These are phyloP conservation scores for Augochlorella aurata DNA, from an alignment of 2,888 invertebrate species.

Conservation along the genomic window DNA sequence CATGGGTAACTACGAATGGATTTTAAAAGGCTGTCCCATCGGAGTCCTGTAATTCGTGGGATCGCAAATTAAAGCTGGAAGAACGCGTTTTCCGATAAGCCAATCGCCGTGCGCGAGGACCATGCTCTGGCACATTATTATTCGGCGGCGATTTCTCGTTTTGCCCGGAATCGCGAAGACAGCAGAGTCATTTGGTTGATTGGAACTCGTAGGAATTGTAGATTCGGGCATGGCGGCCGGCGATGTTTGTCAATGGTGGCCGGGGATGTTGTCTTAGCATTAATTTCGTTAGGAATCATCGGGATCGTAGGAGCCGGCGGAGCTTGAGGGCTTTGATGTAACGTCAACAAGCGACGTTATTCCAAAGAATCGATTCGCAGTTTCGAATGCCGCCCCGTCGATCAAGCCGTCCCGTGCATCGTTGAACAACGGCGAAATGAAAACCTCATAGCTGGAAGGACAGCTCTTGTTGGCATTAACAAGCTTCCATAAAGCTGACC, in stretches of 20 bases:
- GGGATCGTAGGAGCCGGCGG: not conserved
- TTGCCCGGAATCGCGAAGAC: not conserved
- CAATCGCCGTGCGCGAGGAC: too few species aligned
- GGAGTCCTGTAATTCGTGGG: not conserved
- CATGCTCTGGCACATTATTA: too few species aligned
- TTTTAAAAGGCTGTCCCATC: not conserved
- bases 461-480: slow-evolving; percentile 52
- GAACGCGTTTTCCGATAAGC: not conserved
- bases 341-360: slow-evolving; percentile 37
- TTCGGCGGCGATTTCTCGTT: too few species aligned
- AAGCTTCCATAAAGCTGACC: slow-evolving; percentile 59
- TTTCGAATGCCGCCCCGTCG: slow-evolving; percentile 32
- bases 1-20: not conserved
- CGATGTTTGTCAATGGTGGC: slow-evolving; percentile 1
- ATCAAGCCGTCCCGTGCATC: slow-evolving; percentile 29
- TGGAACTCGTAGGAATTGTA: not conserved
- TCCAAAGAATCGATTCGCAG: slow-evolving; percentile 39
- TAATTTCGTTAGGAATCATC: slow-evolving; percentile 31
- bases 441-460: slow-evolving; percentile 39
- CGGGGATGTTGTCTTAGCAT: slow-evolving; percentile 5
- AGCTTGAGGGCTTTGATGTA: not conserved
- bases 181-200: not conserved
- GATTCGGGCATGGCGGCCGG: not conserved
- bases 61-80: not conserved
- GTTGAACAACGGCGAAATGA: slow-evolving; percentile 48